Evolutionary conservation across 1,140 invertebrate genomes (phyloP).

Genomic region (Doryteuthis pealeii): DNA sequence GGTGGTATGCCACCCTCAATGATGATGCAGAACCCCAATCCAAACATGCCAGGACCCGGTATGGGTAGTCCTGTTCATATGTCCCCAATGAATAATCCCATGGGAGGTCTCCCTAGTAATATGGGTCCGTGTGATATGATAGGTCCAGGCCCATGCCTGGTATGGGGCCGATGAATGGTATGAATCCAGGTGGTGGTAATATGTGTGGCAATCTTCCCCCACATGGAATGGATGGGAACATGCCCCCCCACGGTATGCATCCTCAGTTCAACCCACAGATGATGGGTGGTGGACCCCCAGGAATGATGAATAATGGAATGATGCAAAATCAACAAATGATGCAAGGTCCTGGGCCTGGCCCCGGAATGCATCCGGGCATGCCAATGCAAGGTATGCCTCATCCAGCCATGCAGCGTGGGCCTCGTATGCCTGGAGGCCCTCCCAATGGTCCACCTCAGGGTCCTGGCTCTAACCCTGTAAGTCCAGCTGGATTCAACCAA

Average conservation of each 20-base stretch:
- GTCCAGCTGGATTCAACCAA: conserved; percentile 32
- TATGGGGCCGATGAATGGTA: conserved; percentile 22
- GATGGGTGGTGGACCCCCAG: conserved; percentile 2
- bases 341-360: conserved; percentile 13
- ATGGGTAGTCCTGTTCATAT: conserved; percentile 26
- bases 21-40: conserved; percentile 29
- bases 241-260: conserved; percentile 17
- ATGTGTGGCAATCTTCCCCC: background rate
- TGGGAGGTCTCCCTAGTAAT: conserved; percentile 40
- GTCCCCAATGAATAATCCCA: conserved; percentile 32
- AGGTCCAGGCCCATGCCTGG: conserved; percentile 25
- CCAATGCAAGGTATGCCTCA: conserved; percentile 11
- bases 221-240: conserved; percentile 16
- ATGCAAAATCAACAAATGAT: conserved; percentile 28
- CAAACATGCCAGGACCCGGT: conserved; percentile 12
- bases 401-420: conserved; percentile 17
- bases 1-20: conserved; percentile 31
- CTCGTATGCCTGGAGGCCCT: conserved; percentile 19
- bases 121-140: conserved; percentile 37
- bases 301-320: conserved; percentile 24
- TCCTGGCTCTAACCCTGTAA: conserved; percentile 24
- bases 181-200: conserved; percentile 19
- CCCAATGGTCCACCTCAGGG: conserved; percentile 40
- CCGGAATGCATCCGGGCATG: conserved; percentile 18
- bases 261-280: background rate